These are phyloP conservation scores for Brevimyrus niger DNA, from an alignment of 2,113 vertebrate genomes.

Conservation along the genomic window DNA sequence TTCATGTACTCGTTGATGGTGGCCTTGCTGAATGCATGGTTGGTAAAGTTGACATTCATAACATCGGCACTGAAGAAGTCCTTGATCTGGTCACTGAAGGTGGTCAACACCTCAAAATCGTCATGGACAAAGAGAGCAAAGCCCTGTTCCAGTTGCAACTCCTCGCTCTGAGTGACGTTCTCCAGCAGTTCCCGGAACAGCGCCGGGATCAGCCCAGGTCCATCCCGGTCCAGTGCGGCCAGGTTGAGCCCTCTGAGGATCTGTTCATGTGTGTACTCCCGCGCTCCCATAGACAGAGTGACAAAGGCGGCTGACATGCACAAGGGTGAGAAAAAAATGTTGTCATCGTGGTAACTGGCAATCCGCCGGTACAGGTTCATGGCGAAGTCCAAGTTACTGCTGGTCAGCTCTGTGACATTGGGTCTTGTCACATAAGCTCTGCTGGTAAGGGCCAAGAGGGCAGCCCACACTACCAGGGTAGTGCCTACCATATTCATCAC, in stretches of 20 bases:
- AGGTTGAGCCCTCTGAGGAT: constrained; percentile 63
- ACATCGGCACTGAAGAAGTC: constrained; percentile 69
- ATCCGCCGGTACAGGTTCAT: constrained; percentile 81
- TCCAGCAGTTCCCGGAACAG: constrained; percentile 66
- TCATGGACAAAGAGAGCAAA: constrained; percentile 67
- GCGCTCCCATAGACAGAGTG: constrained; percentile 60
- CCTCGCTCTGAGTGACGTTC: constrained; percentile 61
- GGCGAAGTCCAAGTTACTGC: constrained; percentile 72
- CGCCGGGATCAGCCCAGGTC: constrained; percentile 46
- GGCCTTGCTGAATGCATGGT: constrained; percentile 49
- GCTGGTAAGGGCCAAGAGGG: constrained; percentile 30
- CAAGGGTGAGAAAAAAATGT: constrained; percentile 78
- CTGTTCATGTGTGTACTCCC: constrained; percentile 61
- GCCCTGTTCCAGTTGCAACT: constrained; percentile 58
- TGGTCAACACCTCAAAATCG: constrained; percentile 53
- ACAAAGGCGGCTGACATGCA: constrained; percentile 68
- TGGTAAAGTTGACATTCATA: constrained; percentile 61
- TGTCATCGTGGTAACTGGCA: constrained; percentile 69
- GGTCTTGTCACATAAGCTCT: constrained; percentile 25
- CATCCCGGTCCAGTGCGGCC: constrained; percentile 41
- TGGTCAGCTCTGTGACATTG: constrained; percentile 61
- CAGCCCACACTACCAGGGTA: constrained; percentile 36
- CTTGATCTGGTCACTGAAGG: constrained; percentile 65
- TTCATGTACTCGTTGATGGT: constrained; percentile 69
- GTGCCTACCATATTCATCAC: constrained; percentile 41